Base-by-base conservation (phyloP, 2,113 vertebrate species). In the Limnothrissa miodon region DNA sequence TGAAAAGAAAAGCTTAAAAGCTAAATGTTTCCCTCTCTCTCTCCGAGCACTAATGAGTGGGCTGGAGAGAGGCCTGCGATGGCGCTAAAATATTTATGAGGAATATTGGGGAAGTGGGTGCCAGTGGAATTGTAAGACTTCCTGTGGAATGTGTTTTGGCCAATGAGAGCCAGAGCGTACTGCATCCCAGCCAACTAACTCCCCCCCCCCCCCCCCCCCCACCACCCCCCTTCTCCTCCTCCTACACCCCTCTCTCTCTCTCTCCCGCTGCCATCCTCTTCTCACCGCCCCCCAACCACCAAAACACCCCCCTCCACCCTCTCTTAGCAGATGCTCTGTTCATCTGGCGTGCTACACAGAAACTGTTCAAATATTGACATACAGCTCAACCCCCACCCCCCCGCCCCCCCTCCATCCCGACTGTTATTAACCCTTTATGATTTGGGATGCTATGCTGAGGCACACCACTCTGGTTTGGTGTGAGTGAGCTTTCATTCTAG, bases 11-110 rank as follows among this genome's bases (percentile, higher is more conserved):
- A 85, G 82, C 66, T 25, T 21, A 70, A 80, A 84, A 39, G 81
- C 66, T 78, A 85, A 89, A 86, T 79, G 81, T 82, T 88, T 87
- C 80, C 83, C 85, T 87, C 78, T 82, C n/a, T n/a, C 80, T 82
- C 80, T 81, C 66, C 29, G 15, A 74, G 86, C n/a, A 59, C 84
- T 88, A 90, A 88, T 90, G 88, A 90, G 86, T 88, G 80, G 86
- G 83, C 82, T 84, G 87, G 86, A 86, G 80, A 83, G 87, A 83
- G 44, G 85, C 86, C 88, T 89, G 80, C 88, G 84, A 87, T 90
- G 88, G 84, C 89, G 85, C 86, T 89, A 80, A 89, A 89, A 90
- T 88, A 90, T 90, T 90, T 89, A 89, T 85, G 89, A 89, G 83
- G 85, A 86, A 87, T 87, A 87, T 84, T 74, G 66, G 79, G 45